Percentiles rank a stretch among this genome's conserved stretches.
These are phyloP conservation scores for Cephus pulcher DNA, from an alignment of 2,888 invertebrate genomes.

Conservation along the genomic window DNA sequence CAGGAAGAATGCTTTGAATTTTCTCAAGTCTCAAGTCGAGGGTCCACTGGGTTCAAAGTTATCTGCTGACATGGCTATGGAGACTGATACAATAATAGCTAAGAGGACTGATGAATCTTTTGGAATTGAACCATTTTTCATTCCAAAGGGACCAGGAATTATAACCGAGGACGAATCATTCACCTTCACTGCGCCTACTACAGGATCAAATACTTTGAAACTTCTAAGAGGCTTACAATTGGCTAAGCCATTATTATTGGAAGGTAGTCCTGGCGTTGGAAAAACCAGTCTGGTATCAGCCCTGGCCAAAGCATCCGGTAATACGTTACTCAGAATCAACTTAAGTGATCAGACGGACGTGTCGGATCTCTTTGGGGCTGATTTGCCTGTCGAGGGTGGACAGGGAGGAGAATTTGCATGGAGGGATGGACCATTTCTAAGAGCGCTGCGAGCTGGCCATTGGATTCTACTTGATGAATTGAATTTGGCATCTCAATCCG, in stretches of 20 bases:
- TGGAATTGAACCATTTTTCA: slow-evolving; percentile 84
- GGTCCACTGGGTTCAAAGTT: slow-evolving; percentile 27
- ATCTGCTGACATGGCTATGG: slow-evolving; percentile 24
- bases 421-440: slow-evolving; percentile 95
- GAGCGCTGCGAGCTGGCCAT: slow-evolving; percentile 90
- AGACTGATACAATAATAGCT: slow-evolving; percentile 58
- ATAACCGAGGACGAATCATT: slow-evolving; percentile 67
- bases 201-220: slow-evolving; percentile 84
- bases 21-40: slow-evolving; percentile 71
- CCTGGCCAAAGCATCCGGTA: slow-evolving; percentile 85
- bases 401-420: slow-evolving; percentile 90
- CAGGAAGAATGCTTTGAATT: slow-evolving; percentile 69
- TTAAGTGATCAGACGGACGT: slow-evolving; percentile 99
- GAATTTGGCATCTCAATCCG: slow-evolving; percentile 98
- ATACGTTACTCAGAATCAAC: slow-evolving; percentile 92
- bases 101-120: slow-evolving; percentile 68
- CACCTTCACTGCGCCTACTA: slow-evolving; percentile 82
- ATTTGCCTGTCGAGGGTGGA: slow-evolving; percentile 93
- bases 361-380: slow-evolving; percentile 97
- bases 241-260: slow-evolving; percentile 92
- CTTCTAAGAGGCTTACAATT: slow-evolving; percentile 90
- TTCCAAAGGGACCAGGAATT: slow-evolving; percentile 69
- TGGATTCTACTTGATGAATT: slow-evolving; percentile 99
- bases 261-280: slow-evolving; percentile 98
- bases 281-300: slow-evolving; percentile 96